Evolutionary conservation across 2,113 vertebrate species (phyloP), one percentile per base, ranked within the genome.

Genomic region (Ceyx margarethae): DNA sequence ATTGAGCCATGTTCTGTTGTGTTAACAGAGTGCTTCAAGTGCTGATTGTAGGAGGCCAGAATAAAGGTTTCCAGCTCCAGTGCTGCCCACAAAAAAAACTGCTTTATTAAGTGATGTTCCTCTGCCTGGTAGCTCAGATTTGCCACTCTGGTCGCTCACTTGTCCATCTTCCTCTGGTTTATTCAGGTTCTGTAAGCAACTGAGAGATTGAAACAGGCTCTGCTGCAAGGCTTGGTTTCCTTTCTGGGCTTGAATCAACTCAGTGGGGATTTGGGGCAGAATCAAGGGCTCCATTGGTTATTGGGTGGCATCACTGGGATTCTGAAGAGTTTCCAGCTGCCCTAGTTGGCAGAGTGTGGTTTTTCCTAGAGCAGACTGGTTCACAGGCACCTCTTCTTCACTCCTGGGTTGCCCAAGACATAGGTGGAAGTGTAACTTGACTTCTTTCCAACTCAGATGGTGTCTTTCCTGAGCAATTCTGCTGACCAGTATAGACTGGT

Each of bases 1-100:
- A 95, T 86, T 72, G 93, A 94, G 92, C 94, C 93, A 75, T 48
- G 80, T 84, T 95, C 60, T 74, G 26, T 90, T 84, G 83, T 94
- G 90, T 95, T 92, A 95, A 94, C 94, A 88, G 46, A 89, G 61
- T 48, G 68, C 69, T 95, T 86, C 65, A 45, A 86, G 85, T 78
- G 90, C 29, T 86, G 88, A 71, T 72, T 65, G 88, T 50, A 75
- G 74, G 74, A 88, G 85, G 73, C 69, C 18, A 3, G 53, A 75
- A 78, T 71, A 87, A 84, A 91, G 83, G 62, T 91, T 87, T 82
- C 85, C 77, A 81, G 83, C 69, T 73, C 78, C 65, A 62, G 35
- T 88, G 65, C 91, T 94, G 73, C 80, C 88, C 80, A 65, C 90
- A 95, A 33, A 37, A 37, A 35, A 35, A 88, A n/a, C 56, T 84